These are phyloP conservation scores for Caenorhabditis sp. DNA, from an alignment of 2,888 invertebrate genomes.

Conservation along the genomic window DNA sequence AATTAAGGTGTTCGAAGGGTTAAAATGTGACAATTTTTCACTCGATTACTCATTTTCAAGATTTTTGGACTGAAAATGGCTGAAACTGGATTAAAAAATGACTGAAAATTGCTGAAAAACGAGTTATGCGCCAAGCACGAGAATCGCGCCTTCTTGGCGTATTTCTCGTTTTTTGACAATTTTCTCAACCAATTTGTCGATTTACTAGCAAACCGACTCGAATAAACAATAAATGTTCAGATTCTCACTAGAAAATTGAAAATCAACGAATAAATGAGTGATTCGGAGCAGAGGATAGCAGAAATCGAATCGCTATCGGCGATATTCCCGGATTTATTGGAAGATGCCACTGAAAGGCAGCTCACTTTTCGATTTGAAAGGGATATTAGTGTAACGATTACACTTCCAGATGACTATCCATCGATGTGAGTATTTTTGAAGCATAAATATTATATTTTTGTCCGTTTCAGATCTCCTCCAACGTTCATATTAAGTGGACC, in stretches of 20 bases:
- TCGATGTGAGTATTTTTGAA: conserved; percentile 41
- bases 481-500: conserved; percentile 64
- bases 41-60: background rate
- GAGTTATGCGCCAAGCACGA: background rate
- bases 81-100: conserved; percentile 7
- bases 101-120: conserved; percentile 17
- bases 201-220: background rate
- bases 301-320: conserved; percentile 62
- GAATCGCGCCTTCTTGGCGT: conserved; percentile 11
- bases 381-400: conserved; percentile 45
- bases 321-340: conserved; percentile 58
- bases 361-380: conserved; percentile 47
- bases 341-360: conserved; percentile 31
- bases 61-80: background rate
- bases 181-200: conserved; percentile 1
- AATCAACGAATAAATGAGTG: conserved; percentile 33
- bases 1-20: too few relatives aligned
- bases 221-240: too few relatives aligned
- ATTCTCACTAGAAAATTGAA: background rate
- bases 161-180: conserved; percentile 1
- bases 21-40: background rate
- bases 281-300: conserved; percentile 46
- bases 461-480: conserved; percentile 51
- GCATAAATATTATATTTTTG: background rate
- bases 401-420: conserved; percentile 59